Conservation (phyloP, 1,140 invertebrate species). For the Matsumurasca onukii region DNA sequence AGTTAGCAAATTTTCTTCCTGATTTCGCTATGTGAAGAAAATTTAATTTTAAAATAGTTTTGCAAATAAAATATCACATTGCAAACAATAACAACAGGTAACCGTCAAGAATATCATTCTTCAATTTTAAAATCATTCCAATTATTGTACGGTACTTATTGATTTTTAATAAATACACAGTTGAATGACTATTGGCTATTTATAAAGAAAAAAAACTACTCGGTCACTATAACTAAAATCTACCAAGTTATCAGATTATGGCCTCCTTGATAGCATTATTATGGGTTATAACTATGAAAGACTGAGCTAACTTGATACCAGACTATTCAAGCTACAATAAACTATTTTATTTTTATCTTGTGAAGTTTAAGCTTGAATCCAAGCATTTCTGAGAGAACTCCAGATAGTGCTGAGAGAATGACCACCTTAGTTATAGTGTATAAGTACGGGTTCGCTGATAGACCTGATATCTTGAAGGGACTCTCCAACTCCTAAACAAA, state of each 20-base stretch:
- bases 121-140: too few species aligned
- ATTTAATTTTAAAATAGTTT: too few species aligned
- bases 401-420: slow-evolving; percentile 91
- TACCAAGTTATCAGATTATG: neutral
- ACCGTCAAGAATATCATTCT: too few species aligned
- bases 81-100: too few species aligned
- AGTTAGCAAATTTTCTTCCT: too few species aligned
- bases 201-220: too few species aligned
- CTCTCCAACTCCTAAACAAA: slow-evolving; percentile 88
- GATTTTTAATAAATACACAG: too few species aligned
- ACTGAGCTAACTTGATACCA: neutral
- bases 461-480: slow-evolving; percentile 95
- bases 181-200: too few species aligned
- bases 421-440: slow-evolving; percentile 96
- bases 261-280: neutral
- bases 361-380: slow-evolving; percentile 96
- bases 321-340: slow-evolving; percentile 2
- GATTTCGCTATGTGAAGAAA: too few species aligned
- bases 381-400: slow-evolving; percentile 90
- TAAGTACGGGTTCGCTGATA: slow-evolving; percentile 93
- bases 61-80: too few species aligned
- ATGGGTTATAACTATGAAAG: slow-evolving; percentile 20
- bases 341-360: slow-evolving; percentile 91
- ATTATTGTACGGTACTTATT: too few species aligned
- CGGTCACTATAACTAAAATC: too few species aligned